Conservation (phyloP, 2,888 invertebrate genomes). For the Cephus nigrinus region DNA sequence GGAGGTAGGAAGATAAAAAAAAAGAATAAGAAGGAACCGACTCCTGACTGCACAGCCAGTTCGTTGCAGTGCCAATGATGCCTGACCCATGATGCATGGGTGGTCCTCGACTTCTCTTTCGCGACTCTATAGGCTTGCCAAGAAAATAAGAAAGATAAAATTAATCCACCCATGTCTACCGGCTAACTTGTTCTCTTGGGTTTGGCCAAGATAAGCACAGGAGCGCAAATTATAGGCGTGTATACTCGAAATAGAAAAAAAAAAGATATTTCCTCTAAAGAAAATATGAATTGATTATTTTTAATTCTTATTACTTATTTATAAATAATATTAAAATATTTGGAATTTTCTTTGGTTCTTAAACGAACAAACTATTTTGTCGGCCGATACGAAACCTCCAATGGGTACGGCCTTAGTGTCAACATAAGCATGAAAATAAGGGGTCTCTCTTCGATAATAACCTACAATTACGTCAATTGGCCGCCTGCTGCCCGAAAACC, state of each 20-base stretch:
- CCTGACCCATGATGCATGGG: slow-evolving; percentile 34
- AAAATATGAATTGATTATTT: not conserved
- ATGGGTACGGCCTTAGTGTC: slow-evolving; percentile 14
- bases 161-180: slow-evolving; percentile 35
- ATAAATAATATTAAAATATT: not conserved
- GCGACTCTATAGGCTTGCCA: slow-evolving; percentile 23
- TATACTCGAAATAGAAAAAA: slow-evolving; percentile 9
- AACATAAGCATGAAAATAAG: slow-evolving; percentile 23
- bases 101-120: slow-evolving; percentile 25
- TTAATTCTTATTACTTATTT: not conserved
- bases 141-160: slow-evolving; percentile 36
- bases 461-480: slow-evolving; percentile 40
- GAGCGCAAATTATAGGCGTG: not conserved
- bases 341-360: not conserved
- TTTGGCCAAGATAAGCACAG: not conserved
- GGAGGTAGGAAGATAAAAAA: not conserved
- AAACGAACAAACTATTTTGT: not conserved
- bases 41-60: slow-evolving; percentile 8
- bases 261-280: not conserved
- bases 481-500: slow-evolving; percentile 25
- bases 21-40: slow-evolving; percentile 2
- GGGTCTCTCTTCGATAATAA: slow-evolving; percentile 29
- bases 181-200: slow-evolving; percentile 5
- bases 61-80: slow-evolving; percentile 22
- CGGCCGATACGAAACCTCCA: not conserved